These are phyloP conservation scores for Metopolophium dirhodum DNA, from an alignment of 1,140 invertebrate genomes.

Conservation along the genomic window DNA sequence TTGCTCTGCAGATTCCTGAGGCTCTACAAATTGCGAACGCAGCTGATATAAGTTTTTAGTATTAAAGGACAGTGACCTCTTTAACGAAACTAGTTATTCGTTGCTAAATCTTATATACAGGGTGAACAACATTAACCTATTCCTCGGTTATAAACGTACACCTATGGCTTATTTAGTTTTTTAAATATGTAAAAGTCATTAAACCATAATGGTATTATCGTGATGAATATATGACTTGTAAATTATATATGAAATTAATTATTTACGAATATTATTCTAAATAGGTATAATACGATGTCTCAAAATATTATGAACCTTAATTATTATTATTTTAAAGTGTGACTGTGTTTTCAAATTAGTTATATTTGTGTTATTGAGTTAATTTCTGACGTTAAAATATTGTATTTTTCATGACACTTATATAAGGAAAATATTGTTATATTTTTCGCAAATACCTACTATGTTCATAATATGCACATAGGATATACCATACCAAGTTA, in stretches of 20 bases:
- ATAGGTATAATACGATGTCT: neutral
- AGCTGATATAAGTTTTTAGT: neutral
- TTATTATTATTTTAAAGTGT: neutral
- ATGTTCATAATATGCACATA: too few relatives aligned
- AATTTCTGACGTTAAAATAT: neutral
- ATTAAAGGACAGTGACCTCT: conserved; percentile 22
- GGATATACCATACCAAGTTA: too few relatives aligned
- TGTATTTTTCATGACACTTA: neutral
- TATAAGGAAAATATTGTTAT: neutral
- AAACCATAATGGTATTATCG: neutral
- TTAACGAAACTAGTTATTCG: conserved; percentile 37
- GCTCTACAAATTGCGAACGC: conserved; percentile 7
- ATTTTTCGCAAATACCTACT: neutral
- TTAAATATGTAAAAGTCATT: neutral
- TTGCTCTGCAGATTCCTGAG: neutral
- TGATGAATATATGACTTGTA: neutral
- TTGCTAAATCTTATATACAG: conserved; percentile 31
- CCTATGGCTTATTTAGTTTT: neutral
- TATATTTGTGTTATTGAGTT: neutral
- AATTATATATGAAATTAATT: neutral
- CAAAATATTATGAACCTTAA: neutral
- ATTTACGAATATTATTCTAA: neutral
- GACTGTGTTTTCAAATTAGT: neutral
- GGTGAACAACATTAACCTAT: neutral
- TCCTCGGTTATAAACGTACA: neutral